Percentiles rank a stretch among this genome's conserved stretches.
These are phyloP conservation scores for Corydoras sp. DNA, from an alignment of 2,113 vertebrate species.

Conservation along the genomic window DNA sequence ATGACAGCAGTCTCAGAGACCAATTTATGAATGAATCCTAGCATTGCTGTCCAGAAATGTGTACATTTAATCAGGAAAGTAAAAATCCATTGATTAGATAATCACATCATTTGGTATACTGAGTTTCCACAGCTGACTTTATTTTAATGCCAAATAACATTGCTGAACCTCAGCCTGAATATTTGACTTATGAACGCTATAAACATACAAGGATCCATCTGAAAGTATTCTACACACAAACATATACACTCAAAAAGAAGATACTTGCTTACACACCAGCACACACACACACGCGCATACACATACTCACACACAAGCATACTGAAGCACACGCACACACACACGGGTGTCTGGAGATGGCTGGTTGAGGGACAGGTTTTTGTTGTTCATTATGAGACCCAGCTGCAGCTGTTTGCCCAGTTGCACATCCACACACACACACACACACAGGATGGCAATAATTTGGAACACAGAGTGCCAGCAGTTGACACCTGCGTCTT, in stretches of 20 bases:
- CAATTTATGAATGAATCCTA: too few relatives aligned
- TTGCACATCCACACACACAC: neutral
- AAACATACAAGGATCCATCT: neutral
- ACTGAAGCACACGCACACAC: neutral
- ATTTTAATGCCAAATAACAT: too few relatives aligned
- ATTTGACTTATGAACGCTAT: too few relatives aligned
- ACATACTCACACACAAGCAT: neutral
- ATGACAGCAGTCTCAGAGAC: too few relatives aligned
- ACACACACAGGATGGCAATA: constrained; percentile 6
- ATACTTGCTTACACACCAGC: neutral
- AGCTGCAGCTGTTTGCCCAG: constrained; percentile 10
- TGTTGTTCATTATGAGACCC: constrained; percentile 19
- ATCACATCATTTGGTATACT: too few relatives aligned
- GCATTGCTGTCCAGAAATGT: too few relatives aligned
- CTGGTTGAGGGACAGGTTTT: constrained; percentile 18
- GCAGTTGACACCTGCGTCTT: constrained; percentile 25
- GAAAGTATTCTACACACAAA: neutral
- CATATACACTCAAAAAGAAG: neutral
- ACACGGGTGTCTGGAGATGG: neutral
- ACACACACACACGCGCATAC: neutral
- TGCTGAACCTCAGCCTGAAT: too few relatives aligned
- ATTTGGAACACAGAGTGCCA: constrained; percentile 11
- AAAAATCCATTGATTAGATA: too few relatives aligned
- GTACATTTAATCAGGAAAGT: too few relatives aligned
- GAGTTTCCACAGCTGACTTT: too few relatives aligned